Percentiles rank a stretch among this genome's conserved stretches.
These are phyloP conservation scores for Hipparchia sbordonii DNA, from an alignment of 2,888 invertebrate genomes.

Conservation along the genomic window DNA sequence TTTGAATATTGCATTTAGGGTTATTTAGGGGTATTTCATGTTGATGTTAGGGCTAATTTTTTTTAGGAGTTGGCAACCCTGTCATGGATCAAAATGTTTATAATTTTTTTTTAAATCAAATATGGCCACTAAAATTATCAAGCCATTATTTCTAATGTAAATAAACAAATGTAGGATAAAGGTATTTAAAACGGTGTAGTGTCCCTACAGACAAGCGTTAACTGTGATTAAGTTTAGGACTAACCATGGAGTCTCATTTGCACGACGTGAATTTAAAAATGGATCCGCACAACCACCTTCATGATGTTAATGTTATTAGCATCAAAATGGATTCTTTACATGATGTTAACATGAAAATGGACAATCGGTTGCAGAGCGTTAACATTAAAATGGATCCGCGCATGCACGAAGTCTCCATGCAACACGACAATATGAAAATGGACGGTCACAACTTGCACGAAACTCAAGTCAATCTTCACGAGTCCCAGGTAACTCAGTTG, in stretches of 20 bases:
- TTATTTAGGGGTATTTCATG: no score
- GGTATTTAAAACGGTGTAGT: neutral
- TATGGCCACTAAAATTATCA: slow-evolving; percentile 36
- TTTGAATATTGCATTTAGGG: no score
- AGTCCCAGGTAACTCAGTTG: slow-evolving; percentile 33
- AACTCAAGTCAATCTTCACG: slow-evolving; percentile 26
- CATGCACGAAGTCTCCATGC: slow-evolving; percentile 33
- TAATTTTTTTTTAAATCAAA: slow-evolving; percentile 18
- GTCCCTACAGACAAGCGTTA: neutral
- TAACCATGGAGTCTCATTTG: slow-evolving; percentile 18
- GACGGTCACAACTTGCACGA: slow-evolving; percentile 18
- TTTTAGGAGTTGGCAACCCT: no score
- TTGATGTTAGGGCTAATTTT: no score
- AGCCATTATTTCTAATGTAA: slow-evolving; percentile 29
- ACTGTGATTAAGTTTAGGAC: neutral
- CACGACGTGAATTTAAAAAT: slow-evolving; percentile 39
- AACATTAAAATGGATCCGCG: slow-evolving; percentile 34
- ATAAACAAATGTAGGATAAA: slow-evolving; percentile 29
- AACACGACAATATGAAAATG: slow-evolving; percentile 29
- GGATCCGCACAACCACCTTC: slow-evolving; percentile 39
- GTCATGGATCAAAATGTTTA: slow-evolving; percentile 19
- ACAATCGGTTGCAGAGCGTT: slow-evolving; percentile 33
- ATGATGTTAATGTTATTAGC: slow-evolving; percentile 40
- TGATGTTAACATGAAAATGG: slow-evolving; percentile 29
- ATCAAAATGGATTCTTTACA: slow-evolving; percentile 36